Evolutionary conservation across 1,140 invertebrate genomes (phyloP), one percentile per base, ranked within the genome.

Genomic region (Brachionus rotundiformis): DNA sequence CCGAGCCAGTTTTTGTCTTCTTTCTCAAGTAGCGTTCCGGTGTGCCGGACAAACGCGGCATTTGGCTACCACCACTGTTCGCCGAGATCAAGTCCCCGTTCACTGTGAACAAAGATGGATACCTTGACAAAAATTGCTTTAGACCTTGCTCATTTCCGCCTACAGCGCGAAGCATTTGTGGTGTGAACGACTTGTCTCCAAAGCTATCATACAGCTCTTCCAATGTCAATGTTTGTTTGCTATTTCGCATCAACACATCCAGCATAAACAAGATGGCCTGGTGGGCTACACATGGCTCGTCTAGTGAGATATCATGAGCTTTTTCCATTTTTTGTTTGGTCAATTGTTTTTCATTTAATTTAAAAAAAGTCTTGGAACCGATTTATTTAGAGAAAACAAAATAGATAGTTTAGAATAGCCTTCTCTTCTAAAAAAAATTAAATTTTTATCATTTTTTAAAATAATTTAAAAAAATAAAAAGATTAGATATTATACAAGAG

Each of bases 251-350:
- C n/a, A 89, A 83, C 54, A 88, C 86, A 83, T 89, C 88, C 73
- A 89, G 82, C 83, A 88, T 88, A 83, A 88, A 88, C 83, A 89
- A 84, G 87, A 89, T 89, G 41, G 87, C 88, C 80, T 88, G 87
- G 83, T 89, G 88, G 54, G 86, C 86, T 23, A 82, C 71, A 71
- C 81, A 59, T 3, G 81, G 81, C 41, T 82, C 81, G 36, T 82
- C 81, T 10, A 82, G 13, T n/a, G 81, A 82, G n/a, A 82, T 73
- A 54, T 82, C 81, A 59, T 82, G 81, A 13, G 81, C 65, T 61
- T 82, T 82, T 73, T 82, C 81, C 81, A 82, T 82, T 41, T 41
- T 19, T 73, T 68, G 16, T 6, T 61, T 61, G 33, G 3, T 39
- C 31, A 39, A 19, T 54, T 16, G 23, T 75, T 59, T 47, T 25